Evolutionary conservation across 1,140 invertebrate genomes (phyloP).

Genomic region (Drosophila punjabiensis): DNA sequence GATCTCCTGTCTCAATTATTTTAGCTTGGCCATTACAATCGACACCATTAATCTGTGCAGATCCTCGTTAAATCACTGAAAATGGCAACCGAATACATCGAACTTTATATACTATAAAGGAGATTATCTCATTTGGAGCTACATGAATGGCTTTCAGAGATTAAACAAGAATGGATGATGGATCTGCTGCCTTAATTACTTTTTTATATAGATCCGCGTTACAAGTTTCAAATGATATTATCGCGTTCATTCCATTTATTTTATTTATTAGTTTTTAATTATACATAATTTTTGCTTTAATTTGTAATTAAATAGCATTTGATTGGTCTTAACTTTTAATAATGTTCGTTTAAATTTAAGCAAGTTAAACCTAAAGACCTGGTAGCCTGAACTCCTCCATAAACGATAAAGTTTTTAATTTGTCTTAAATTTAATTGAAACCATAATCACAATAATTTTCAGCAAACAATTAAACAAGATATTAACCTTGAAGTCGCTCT

Average conservation of each 20-base stretch:
- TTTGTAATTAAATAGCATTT: neutral
- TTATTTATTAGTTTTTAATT: neutral
- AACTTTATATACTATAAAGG: neutral
- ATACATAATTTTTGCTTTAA: neutral
- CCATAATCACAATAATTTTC: neutral
- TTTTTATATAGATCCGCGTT: neutral
- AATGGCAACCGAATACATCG: too few relatives aligned
- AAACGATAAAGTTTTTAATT: neutral
- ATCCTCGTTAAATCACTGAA: slow-evolving; percentile 9
- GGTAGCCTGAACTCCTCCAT: neutral
- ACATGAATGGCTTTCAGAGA: neutral
- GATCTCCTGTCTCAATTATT: slow-evolving; percentile 22
- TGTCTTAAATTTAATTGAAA: neutral
- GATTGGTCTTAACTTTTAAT: neutral
- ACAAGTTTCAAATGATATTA: too few relatives aligned
- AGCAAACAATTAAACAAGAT: slow-evolving; percentile 1
- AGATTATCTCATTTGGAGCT: neutral
- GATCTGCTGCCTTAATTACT: neutral
- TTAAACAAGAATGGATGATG: neutral
- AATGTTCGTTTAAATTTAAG: neutral
- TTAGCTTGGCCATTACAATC: slow-evolving; percentile 12
- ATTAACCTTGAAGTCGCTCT: neutral
- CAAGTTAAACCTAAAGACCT: neutral
- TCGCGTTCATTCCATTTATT: too few relatives aligned
- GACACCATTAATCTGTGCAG: slow-evolving; percentile 2